Base-by-base conservation (phyloP, 53 echinoderm and acorn worm genomes). In the Pentamera pediparva region DNA sequence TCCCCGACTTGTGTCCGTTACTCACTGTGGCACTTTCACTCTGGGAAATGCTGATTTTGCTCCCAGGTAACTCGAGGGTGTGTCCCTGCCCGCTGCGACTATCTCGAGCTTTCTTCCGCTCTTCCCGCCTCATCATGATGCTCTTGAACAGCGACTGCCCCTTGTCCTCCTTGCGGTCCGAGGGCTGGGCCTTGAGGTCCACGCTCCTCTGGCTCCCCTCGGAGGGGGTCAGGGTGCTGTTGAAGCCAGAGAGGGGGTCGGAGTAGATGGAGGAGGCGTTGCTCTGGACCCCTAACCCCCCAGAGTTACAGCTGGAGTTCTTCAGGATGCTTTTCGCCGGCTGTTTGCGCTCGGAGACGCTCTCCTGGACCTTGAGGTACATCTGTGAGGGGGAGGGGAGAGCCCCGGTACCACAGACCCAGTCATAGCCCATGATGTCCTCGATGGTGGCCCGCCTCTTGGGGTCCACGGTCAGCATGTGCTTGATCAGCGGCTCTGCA, bases 401-500 rank as follows among this genome's bases (percentile, higher is more conserved):
- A 24, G 52, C 10, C 37, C 82, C 50, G 3, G 39, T 5, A 48
- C 74, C 87, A 33, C 70, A 71, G 60, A 81, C 82, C 98, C 98
- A 96, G 17, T 79, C 82, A 39, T 92, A 79, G 53, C 76, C 79
- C 48, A 85, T 70, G 56, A 96, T 85, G 43, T 87, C 98, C 15
- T 92, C 88, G 25, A 96, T 89, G 52, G 88, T 88, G 27, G 88
- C 91, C 35, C 91, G 61, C 52, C 86, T 83, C 35, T 82, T 79
- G 12, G 98, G 83, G 70, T 91, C 82, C 10, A 96, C 86, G 10
- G 80, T 87, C 76, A 96, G 71, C 69, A 96, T 80, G 34, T 70
- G 79, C 35, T 78, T 83, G 39, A 96, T 96, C 32, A 96, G 70
- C 27, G 71, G 34, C 51, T 70, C 71, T 49, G 71, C 71, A 70